These are phyloP conservation scores for Adoxophyes honmai DNA, from an alignment of 1,140 invertebrate species.

Conservation along the genomic window DNA sequence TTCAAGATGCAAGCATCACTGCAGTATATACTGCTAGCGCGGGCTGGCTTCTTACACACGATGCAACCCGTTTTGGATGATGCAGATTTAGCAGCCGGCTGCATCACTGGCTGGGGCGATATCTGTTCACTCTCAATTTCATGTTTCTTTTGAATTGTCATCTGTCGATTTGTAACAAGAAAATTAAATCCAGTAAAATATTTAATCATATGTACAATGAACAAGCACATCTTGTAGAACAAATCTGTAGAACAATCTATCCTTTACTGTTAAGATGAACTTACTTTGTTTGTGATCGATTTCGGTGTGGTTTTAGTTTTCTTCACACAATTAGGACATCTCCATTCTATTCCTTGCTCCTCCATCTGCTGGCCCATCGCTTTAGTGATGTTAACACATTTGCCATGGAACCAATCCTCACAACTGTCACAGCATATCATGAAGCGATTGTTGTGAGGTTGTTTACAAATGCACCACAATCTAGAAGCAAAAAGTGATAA, in stretches of 20 bases:
- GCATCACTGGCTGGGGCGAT: conserved; percentile 17
- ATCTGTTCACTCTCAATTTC: conserved; percentile 25
- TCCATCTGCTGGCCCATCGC: conserved; percentile 94
- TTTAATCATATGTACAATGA: too few relatives aligned
- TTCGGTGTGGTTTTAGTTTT: conserved; percentile 70
- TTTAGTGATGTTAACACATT: conserved; percentile 95
- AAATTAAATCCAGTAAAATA: too few relatives aligned
- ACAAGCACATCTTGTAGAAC: too few relatives aligned
- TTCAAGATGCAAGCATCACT: conserved; percentile 91
- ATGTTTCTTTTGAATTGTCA: conserved; percentile 20
- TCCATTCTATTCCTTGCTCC: conserved; percentile 91
- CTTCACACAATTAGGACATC: conserved; percentile 90
- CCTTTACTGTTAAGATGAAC: too few relatives aligned
- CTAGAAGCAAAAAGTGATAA: conserved; percentile 46
- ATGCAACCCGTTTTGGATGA: conserved; percentile 79
- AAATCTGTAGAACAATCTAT: too few relatives aligned
- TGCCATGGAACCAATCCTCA: conserved; percentile 98
- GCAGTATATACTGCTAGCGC: conserved; percentile 89
- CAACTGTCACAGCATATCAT: conserved; percentile 99
- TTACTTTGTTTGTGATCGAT: conserved; percentile 39
- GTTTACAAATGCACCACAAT: conserved; percentile 96
- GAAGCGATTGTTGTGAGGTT: conserved; percentile 96
- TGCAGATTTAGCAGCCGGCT: conserved; percentile 34
- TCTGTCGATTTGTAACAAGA: too few relatives aligned
- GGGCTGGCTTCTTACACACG: conserved; percentile 85